A percentile compares a stretch with the other conserved stretches of the same genome.
These are phyloP conservation scores for Julus scanicus DNA, from an alignment of 2,888 invertebrate species.

Conservation along the genomic window DNA sequence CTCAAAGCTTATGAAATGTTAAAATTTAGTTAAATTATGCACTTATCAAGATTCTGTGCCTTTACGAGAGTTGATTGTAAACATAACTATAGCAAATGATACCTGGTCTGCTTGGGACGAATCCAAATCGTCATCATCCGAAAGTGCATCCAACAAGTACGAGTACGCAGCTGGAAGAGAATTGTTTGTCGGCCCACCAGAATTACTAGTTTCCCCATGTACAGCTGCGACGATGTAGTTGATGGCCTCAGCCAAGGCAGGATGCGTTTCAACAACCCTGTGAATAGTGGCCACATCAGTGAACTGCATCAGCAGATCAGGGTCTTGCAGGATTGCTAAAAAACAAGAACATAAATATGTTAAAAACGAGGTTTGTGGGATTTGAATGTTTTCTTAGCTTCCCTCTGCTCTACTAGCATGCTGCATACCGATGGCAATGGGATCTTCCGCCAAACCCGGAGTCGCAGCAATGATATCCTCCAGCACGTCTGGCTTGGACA, in stretches of 20 bases:
- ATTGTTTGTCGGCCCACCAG: neutral
- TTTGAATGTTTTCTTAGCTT: no score
- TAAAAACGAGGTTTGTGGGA: no score
- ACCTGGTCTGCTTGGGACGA: slow-evolving; percentile 53
- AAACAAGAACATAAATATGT: no score
- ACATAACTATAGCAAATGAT: no score
- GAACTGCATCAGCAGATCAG: slow-evolving; percentile 78
- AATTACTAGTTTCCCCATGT: slow-evolving; percentile 62
- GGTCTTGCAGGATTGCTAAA: slow-evolving; percentile 78
- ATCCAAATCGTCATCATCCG: slow-evolving; percentile 66
- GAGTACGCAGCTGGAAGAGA: slow-evolving; percentile 57
- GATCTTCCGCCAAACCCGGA: slow-evolving; percentile 77
- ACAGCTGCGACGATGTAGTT: slow-evolving; percentile 74
- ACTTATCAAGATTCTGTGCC: no score
- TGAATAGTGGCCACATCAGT: slow-evolving; percentile 68
- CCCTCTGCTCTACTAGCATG: no score
- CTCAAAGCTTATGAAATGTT: no score
- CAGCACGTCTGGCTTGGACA: slow-evolving; percentile 70
- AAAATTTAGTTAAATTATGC: no score
- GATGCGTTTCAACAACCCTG: slow-evolving; percentile 74
- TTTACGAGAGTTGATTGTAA: no score
- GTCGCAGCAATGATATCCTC: slow-evolving; percentile 78
- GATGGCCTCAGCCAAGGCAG: slow-evolving; percentile 77
- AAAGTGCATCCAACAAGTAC: slow-evolving; percentile 66
- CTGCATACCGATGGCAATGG: slow-evolving; percentile 72